Base-by-base conservation (phyloP, 1,140 invertebrate genomes). In the Drosophila lacteicornis region DNA sequence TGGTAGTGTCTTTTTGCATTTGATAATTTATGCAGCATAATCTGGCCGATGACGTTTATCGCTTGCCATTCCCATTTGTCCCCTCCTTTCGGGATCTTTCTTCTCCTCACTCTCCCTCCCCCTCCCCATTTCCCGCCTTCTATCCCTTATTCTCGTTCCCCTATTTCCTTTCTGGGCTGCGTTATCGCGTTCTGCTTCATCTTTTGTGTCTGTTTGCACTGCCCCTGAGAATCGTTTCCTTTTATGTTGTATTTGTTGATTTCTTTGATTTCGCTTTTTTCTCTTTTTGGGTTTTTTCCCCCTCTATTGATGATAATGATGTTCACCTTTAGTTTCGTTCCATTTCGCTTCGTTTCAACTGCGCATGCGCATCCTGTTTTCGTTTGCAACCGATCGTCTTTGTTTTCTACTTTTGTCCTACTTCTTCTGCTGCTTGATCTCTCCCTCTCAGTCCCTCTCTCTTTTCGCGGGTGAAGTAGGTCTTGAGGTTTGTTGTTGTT, bases 21-120 rank as follows among this genome's bases (percentile, higher is more conserved):
- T 87, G 85, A 88, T 84, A 87, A 87, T 87, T 88, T 88, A 87
- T 88, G 83, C 83, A 84, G 77, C 85, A 87, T 87, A 88, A 87
- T 87, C 84, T 75, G 77, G 77, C 65, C 85, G 83, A 84, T 87
- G 83, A 87, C 83, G 83, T 87, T 87, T 88, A 87, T 87, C 76
- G 83, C 70, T 87, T 87, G 80, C 83, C 71, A 79, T 80, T 79
- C 73, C 67, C 66, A 45, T 74, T 73, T 68, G 51, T 60, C 75
- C 50, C 51, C 50, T 51, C 42, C 47, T 46, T 67, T 42, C 17
- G 61, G 56, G 27, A 42, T 38, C 19, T 27, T 57, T 33, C 36
- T 57, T 38, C 63, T 65, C 38, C 42, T n/a, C 25, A n/a, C n/a
- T n/a, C 50, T 22, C 30, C 9, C 17, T 7, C 12, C 13, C 17